These are phyloP conservation scores for Hozukius guyotensis DNA, from an alignment of 2,797 vertebrate genomes.

Conservation along the genomic window DNA sequence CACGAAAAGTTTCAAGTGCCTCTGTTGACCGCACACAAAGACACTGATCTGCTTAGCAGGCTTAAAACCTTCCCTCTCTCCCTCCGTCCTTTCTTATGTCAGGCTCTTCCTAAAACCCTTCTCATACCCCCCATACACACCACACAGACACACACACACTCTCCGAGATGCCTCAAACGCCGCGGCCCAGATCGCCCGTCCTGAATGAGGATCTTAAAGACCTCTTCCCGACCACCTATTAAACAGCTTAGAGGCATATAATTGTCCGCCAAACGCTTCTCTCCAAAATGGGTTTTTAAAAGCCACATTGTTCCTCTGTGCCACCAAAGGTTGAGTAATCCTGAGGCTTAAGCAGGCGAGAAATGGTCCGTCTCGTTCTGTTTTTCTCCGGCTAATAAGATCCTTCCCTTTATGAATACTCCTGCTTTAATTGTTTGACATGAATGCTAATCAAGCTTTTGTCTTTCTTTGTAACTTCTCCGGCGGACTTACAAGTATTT, in stretches of 20 bases:
- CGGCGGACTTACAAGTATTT: conserved; percentile 45
- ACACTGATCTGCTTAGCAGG: conserved; percentile 78
- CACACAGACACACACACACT: conserved; percentile 29
- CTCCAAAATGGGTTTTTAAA: conserved; percentile 72
- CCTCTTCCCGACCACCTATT: conserved; percentile 73
- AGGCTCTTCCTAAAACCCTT: conserved; percentile 58
- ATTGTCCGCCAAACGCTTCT: conserved; percentile 72
- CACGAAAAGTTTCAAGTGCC: conserved; percentile 71
- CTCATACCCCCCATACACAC: conserved; percentile 41
- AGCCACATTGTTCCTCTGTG: conserved; percentile 72
- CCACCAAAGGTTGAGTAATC: conserved; percentile 78
- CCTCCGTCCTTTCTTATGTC: conserved; percentile 60
- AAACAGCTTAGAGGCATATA: conserved; percentile 76
- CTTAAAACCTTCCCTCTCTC: conserved; percentile 64
- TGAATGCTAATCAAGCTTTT: conserved; percentile 71
- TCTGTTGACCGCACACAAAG: conserved; percentile 76
- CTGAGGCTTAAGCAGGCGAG: conserved; percentile 66
- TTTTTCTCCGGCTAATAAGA: conserved; percentile 74
- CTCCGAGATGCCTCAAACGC: conserved; percentile 51
- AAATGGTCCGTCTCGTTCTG: conserved; percentile 66
- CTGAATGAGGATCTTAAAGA: conserved; percentile 77
- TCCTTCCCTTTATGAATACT: conserved; percentile 69
- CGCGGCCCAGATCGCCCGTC: conserved; percentile 51
- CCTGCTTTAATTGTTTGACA: conserved; percentile 70
- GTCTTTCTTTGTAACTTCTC: conserved; percentile 58